Conservation (phyloP, 2,888 invertebrate genomes). For the Dynastes tityus region DNA sequence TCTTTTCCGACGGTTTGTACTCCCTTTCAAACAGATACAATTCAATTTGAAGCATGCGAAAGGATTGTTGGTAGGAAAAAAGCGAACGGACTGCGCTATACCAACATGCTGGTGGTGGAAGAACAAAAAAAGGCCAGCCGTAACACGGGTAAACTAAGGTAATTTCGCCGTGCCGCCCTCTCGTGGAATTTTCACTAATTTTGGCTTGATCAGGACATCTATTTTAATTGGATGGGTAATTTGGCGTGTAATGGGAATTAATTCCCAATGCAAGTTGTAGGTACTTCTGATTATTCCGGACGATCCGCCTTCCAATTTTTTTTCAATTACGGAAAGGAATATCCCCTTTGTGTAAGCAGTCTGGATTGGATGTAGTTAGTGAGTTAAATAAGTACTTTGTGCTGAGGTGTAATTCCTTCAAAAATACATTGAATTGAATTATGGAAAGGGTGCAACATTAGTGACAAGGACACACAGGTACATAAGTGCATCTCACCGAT, state of each 20-base stretch:
- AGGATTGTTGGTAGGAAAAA: slow-evolving; percentile 23
- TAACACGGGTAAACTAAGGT: not conserved
- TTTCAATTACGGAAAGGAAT: not conserved
- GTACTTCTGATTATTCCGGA: not conserved
- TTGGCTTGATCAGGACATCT: slow-evolving; percentile 50
- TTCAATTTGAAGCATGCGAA: slow-evolving; percentile 27
- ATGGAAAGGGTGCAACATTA: too few species aligned
- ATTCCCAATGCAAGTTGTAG: not conserved
- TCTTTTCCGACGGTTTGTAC: not conserved
- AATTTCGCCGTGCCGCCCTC: not conserved
- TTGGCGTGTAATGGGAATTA: slow-evolving; percentile 53
- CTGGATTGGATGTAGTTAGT: too few species aligned
- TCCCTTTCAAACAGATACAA: not conserved
- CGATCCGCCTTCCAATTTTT: not conserved
- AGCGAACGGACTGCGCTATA: not conserved
- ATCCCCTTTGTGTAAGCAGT: too few species aligned
- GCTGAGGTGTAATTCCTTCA: too few species aligned
- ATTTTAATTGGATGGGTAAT: slow-evolving; percentile 55
- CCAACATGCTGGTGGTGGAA: not conserved
- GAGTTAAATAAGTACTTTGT: too few species aligned
- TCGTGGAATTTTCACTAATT: slow-evolving; percentile 38
- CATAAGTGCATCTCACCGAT: too few species aligned
- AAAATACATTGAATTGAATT: too few species aligned
- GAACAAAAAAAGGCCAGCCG: not conserved
- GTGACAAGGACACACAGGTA: too few species aligned